These are phyloP conservation scores for Oriolus oriolus DNA, from an alignment of 2,113 vertebrate species.

Conservation along the genomic window DNA sequence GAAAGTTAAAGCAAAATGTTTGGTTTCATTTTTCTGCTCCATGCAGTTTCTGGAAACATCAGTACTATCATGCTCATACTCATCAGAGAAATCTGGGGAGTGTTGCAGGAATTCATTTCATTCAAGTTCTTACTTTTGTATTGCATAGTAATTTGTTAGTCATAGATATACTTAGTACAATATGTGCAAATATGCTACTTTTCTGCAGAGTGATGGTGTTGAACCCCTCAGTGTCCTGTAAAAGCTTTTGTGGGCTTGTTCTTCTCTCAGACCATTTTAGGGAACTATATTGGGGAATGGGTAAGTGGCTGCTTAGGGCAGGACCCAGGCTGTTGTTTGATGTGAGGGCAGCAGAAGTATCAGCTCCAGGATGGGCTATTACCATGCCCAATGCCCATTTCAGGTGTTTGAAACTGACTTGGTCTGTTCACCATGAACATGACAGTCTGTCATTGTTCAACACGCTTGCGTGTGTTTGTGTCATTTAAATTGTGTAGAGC, in stretches of 20 bases:
- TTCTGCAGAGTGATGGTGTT: not conserved
- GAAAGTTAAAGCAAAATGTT: not conserved
- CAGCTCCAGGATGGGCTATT: not conserved
- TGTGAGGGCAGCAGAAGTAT: not conserved
- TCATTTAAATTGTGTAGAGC: not conserved
- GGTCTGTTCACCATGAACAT: not conserved
- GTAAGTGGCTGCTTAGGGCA: not conserved
- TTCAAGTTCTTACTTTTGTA: not conserved
- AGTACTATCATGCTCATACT: not conserved
- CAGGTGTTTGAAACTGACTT: not conserved
- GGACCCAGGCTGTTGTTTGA: not conserved
- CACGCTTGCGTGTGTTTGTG: not conserved
- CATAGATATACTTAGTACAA: not conserved
- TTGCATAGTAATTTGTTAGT: not conserved
- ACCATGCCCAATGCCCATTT: not conserved
- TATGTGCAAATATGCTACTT: not conserved
- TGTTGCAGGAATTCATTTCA: not conserved
- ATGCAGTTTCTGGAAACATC: not conserved
- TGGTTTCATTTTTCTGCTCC: not conserved
- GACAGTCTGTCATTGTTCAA: not conserved
- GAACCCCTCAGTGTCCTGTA: not conserved
- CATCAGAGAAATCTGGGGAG: not conserved
- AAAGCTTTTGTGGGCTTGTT: not conserved
- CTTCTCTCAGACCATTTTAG: not conserved
- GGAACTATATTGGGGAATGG: fast-evolving